Base-by-base conservation (phyloP, 2,888 invertebrate species). In the Malthinus seriepunctatus region DNA sequence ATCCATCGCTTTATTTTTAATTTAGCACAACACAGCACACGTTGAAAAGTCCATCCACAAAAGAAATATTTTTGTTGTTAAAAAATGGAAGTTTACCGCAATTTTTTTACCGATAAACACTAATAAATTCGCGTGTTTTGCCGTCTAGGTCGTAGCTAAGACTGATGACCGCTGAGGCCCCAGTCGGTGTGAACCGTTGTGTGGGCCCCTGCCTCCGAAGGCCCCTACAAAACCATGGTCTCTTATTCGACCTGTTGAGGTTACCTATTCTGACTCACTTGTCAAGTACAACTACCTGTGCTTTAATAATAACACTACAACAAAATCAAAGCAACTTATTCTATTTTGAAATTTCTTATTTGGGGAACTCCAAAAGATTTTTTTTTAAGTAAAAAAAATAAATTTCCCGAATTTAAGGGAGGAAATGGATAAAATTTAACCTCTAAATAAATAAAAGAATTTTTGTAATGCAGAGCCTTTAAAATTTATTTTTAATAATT, bases 101-200 rank as follows among this genome's bases (percentile, higher is more conserved):
- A 42, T 14, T 15, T 42, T 42, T 42, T 42, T 42, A 42, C 39
- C 39, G 47, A 49, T 44, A 56, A 50, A 52, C 56, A 63, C 51
- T 51, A 60, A 57, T 57, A 54, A 51, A 37, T 63, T 63, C 64
- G 65, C 69, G 73, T 72, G 73, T 66, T 70, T 59, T 67, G 68
- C 67, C 69, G 66, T 67, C 64, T 70, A 73, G 69, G 73, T 74
- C 75, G 74, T 74, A 73, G 71, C 70, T 69, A 75, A 76, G 78
- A 78, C 79, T 78, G 79, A 77, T 79, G 79, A 79, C 79, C 78
- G 79, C 76, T 73, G 73, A 68, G 69, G 70, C 69, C 66, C 67
- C 67, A 69, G 69, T 67, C 65, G 67, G 64, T 68, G 69, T 70
- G 74, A 73, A 76, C 75, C 76, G 76, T 76, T 77, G 75, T 74